Percentiles rank a stretch among this genome's conserved stretches.
These are phyloP conservation scores for Suillia variegata DNA, from an alignment of 2,888 invertebrate genomes.

Conservation along the genomic window DNA sequence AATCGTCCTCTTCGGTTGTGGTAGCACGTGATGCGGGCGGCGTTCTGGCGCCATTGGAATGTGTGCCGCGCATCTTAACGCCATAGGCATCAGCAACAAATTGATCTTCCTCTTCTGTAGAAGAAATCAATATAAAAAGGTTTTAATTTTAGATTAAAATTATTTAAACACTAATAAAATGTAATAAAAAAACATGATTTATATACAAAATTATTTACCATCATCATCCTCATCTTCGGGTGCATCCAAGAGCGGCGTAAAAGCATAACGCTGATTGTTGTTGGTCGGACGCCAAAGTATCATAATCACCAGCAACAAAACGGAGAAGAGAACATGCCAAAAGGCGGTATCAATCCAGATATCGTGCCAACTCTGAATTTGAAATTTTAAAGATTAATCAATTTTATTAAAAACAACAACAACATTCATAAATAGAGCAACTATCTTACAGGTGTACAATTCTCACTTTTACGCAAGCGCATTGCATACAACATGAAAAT, in stretches of 20 bases:
- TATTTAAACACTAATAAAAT: too few species aligned
- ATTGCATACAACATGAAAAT: slow-evolving; percentile 94
- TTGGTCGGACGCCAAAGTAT: slow-evolving; percentile 94
- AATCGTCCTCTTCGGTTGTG: slow-evolving; percentile 71
- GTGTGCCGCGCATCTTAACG: slow-evolving; percentile 72
- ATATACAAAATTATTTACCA: slow-evolving; percentile 46
- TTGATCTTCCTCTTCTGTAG: slow-evolving; percentile 78
- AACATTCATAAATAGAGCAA: neutral
- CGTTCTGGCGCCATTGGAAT: slow-evolving; percentile 61
- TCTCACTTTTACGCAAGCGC: slow-evolving; percentile 75
- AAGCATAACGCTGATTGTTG: slow-evolving; percentile 94
- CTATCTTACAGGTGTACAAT: slow-evolving; percentile 73
- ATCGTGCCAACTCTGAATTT: slow-evolving; percentile 86
- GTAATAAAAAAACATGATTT: neutral
- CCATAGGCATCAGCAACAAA: slow-evolving; percentile 87
- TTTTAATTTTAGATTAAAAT: neutral
- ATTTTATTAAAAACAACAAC: slow-evolving; percentile 5
- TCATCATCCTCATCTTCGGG: slow-evolving; percentile 80
- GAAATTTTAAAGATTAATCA: slow-evolving; percentile 9
- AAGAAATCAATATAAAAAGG: neutral
- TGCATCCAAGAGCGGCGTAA: slow-evolving; percentile 87
- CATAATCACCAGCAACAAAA: slow-evolving; percentile 89
- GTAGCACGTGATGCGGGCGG: slow-evolving; percentile 46
- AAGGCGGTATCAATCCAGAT: slow-evolving; percentile 95
- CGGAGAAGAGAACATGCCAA: slow-evolving; percentile 92